Evolutionary conservation across 2,113 vertebrate genomes (phyloP).

Genomic region (Lipophrys pholis): DNA sequence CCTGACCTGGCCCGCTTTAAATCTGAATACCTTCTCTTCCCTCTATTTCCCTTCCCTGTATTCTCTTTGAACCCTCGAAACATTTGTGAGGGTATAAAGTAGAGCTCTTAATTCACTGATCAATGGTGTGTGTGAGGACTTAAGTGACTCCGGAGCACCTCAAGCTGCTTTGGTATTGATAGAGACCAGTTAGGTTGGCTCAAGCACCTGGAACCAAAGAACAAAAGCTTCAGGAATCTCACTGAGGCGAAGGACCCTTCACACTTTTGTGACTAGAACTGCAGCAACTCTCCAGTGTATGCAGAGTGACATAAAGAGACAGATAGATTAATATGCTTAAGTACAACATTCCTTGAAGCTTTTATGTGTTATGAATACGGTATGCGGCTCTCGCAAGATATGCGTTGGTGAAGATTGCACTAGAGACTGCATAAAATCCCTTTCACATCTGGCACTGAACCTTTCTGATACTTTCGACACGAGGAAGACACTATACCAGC

Average conservation of each 20-base stretch:
- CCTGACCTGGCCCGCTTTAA: no score
- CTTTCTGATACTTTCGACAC: no score
- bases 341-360: no score
- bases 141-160: neutral
- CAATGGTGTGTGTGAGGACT: conserved; percentile 5
- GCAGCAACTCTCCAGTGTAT: neutral
- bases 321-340: neutral
- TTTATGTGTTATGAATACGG: no score
- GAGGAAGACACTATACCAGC: no score
- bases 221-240: neutral
- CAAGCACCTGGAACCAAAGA: neutral
- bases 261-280: no score
- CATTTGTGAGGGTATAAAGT: neutral
- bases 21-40: conserved; percentile 5
- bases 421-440: no score
- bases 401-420: no score
- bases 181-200: neutral
- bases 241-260: neutral
- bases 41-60: neutral
- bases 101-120: conserved; percentile 9
- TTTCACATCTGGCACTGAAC: no score
- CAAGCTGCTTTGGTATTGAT: conserved; percentile 1
- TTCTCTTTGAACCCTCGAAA: neutral
- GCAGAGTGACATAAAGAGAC: neutral
- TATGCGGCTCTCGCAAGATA: no score